Evolutionary conservation across 2,797 vertebrate species (phyloP).

Genomic region (Crenuchus spilurus): DNA sequence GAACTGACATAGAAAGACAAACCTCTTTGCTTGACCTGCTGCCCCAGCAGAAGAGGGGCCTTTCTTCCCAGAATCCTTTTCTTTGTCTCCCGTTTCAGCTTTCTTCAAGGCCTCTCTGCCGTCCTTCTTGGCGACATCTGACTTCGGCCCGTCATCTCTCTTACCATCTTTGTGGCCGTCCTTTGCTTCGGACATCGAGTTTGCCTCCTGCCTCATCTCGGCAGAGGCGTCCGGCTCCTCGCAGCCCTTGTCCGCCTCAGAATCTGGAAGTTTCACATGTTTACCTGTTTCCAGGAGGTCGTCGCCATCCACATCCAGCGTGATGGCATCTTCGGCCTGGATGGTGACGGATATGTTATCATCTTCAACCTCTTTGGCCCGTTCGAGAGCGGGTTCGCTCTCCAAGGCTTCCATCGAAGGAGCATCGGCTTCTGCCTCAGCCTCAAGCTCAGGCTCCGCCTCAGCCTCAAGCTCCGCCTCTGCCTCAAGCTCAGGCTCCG

Average conservation of each 20-base stretch:
- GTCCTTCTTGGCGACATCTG: conserved; percentile 92
- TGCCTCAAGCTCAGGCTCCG: conserved; percentile 58
- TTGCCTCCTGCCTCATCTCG: conserved; percentile 89
- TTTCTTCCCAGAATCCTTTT: conserved; percentile 99
- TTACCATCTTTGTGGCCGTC: conserved; percentile 95
- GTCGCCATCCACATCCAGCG: conserved; percentile 99
- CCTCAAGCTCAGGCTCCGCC: conserved; percentile 51
- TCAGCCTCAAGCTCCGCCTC: conserved; percentile 54
- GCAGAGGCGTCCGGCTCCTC: conserved; percentile 88
- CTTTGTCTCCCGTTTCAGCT: conserved; percentile 98
- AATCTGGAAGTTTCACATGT: conserved; percentile 99
- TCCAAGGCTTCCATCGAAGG: conserved; percentile 87
- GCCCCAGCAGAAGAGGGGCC: conserved; percentile 97
- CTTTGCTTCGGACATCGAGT: conserved; percentile 86
- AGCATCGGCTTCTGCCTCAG: conserved; percentile 61
- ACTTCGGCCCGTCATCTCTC: conserved; percentile 92
- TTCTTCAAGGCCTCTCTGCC: conserved; percentile 94
- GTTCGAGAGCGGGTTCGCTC: conserved; percentile 84
- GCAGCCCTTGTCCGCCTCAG: conserved; percentile 92
- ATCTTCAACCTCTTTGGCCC: conserved; percentile 93
- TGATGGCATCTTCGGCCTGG: conserved; percentile 99
- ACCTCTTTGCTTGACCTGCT: conserved; percentile 99
- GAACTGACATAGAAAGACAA: conserved; percentile 99
- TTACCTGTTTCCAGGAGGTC: conserved; percentile 99
- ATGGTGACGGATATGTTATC: conserved; percentile 99